Evolutionary conservation across 2,797 vertebrate genomes (phyloP).

Genomic region (Aotus griseimembra): DNA sequence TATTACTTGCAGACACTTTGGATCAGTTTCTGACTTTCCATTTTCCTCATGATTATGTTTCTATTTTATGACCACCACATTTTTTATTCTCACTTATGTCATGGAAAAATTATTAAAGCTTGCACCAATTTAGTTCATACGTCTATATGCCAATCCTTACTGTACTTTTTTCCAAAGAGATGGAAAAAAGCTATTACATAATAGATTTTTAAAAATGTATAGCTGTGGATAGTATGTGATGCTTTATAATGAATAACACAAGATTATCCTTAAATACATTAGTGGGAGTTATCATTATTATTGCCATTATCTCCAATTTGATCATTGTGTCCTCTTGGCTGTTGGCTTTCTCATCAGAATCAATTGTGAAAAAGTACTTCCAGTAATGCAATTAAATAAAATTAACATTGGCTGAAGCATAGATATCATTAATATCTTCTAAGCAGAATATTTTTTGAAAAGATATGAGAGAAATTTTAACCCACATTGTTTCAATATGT

Average conservation of each 20-base stretch:
- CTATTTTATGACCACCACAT: neutral
- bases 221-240: neutral
- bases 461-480: neutral
- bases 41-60: neutral
- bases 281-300: neutral
- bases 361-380: slow-evolving; percentile 13
- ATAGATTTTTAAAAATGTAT: neutral
- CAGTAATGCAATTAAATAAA: slow-evolving; percentile 50
- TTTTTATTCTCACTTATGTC: neutral
- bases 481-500: neutral
- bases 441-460: slow-evolving; percentile 15
- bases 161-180: neutral
- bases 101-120: neutral
- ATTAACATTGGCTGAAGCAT: slow-evolving; percentile 34
- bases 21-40: neutral
- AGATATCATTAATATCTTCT: slow-evolving; percentile 9
- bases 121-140: neutral
- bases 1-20: neutral
- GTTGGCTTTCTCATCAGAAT: slow-evolving; percentile 9
- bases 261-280: neutral
- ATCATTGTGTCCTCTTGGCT: neutral
- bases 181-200: neutral
- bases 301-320: slow-evolving; percentile 7
- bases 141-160: neutral
- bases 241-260: neutral